These are phyloP conservation scores for Batillaria attramentaria DNA, from an alignment of 1,140 invertebrate genomes.

Conservation along the genomic window DNA sequence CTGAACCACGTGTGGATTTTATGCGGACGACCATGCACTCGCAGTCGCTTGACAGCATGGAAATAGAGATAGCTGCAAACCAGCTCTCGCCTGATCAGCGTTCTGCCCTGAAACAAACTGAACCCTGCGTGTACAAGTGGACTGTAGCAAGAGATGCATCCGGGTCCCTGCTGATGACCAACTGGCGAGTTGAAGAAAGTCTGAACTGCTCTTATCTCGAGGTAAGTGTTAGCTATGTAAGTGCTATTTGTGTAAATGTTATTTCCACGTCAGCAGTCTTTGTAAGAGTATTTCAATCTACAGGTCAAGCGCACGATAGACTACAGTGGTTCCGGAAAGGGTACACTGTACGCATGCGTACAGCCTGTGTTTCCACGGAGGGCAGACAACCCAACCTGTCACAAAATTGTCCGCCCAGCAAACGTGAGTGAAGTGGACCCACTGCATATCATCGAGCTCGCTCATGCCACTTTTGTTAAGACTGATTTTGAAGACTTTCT, in stretches of 20 bases:
- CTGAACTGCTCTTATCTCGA: neutral
- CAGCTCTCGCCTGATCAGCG: neutral
- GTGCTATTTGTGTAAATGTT: too few relatives aligned
- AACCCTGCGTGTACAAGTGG: slow-evolving; percentile 17
- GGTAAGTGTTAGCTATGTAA: neutral
- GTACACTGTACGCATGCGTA: slow-evolving; percentile 10
- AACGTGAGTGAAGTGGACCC: neutral
- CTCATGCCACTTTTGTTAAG: neutral
- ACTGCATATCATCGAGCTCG: slow-evolving; percentile 18
- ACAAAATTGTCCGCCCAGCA: neutral
- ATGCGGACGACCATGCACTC: neutral
- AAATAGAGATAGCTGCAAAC: neutral
- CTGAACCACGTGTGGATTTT: neutral
- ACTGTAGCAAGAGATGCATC: slow-evolving; percentile 3
- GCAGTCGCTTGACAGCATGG: neutral
- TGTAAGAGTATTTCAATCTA: neutral
- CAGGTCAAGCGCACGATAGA: neutral
- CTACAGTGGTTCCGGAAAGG: neutral
- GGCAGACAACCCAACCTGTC: neutral
- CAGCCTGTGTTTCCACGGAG: neutral
- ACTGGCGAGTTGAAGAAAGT: neutral
- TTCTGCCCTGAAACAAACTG: neutral
- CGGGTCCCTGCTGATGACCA: neutral
- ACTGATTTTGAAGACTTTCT: neutral
- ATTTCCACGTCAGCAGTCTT: too few relatives aligned